Evolutionary conservation across 2,797 vertebrate species (phyloP).

Genomic region (Phataginus tricuspis): DNA sequence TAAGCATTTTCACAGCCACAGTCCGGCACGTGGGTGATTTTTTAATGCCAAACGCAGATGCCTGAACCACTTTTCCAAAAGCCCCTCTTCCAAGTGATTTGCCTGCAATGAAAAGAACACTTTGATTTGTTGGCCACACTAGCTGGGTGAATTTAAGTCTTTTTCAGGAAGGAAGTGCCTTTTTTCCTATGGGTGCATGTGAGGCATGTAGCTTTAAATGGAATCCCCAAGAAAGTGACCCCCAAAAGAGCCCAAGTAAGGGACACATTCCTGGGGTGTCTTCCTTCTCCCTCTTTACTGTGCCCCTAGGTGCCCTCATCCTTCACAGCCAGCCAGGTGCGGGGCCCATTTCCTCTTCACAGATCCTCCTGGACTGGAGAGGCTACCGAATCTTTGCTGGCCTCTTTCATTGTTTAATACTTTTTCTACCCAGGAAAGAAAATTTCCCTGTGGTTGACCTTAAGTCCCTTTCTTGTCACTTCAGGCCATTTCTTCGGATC

Average conservation of each 20-base stretch:
- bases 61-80: slow-evolving; percentile 96
- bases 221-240: not conserved
- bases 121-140: not conserved
- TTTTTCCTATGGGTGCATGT: not conserved
- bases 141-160: not conserved
- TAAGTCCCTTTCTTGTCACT: not conserved
- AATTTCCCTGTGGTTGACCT: not conserved
- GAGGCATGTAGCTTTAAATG: not conserved
- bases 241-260: not conserved
- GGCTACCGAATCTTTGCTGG: not conserved
- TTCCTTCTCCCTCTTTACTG: not conserved
- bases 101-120: slow-evolving; percentile 86
- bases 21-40: slow-evolving; percentile 91
- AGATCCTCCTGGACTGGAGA: not conserved
- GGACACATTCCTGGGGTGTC: not conserved
- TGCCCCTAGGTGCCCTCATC: not conserved
- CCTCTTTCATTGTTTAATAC: not conserved
- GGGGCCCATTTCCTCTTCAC: not conserved
- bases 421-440: not conserved
- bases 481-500: not conserved
- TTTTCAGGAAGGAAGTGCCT: slow-evolving; percentile 35
- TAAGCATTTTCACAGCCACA: slow-evolving; percentile 98
- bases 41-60: slow-evolving; percentile 94
- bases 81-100: slow-evolving; percentile 95
- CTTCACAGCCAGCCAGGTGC: not conserved